A percentile compares a stretch with the other conserved stretches of the same genome.
Conservation (phyloP, 2,113 vertebrate species). For the Miniopterus natalensis region DNA sequence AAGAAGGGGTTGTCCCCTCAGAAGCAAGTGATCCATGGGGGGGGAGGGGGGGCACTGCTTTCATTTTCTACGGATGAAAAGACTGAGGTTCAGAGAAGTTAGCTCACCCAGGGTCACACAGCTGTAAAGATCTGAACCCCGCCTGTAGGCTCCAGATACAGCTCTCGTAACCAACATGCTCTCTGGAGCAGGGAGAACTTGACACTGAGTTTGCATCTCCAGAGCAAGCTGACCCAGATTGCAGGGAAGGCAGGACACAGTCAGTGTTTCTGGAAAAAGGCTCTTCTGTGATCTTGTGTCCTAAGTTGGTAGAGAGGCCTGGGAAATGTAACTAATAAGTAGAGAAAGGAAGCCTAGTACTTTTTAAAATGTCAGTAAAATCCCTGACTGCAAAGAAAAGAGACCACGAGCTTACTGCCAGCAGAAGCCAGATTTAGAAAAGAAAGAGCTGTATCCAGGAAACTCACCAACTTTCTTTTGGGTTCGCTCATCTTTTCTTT, state of each 20-base stretch:
- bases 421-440: slow-evolving; percentile 74
- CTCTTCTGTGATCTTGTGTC: neutral
- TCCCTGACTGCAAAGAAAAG: slow-evolving; percentile 73
- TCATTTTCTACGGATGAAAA: neutral
- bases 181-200: neutral
- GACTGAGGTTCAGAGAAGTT: neutral
- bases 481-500: slow-evolving; percentile 33
- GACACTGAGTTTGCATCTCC: neutral
- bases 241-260: neutral
- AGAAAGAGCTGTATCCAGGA: slow-evolving; percentile 55
- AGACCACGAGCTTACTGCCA: slow-evolving; percentile 43
- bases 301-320: neutral
- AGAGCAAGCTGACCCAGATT: neutral
- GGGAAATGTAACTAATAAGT: slow-evolving; percentile 44
- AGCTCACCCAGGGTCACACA: neutral
- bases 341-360: slow-evolving; percentile 37
- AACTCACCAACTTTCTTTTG: slow-evolving; percentile 65
- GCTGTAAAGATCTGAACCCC: neutral
- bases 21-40: neutral
- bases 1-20: neutral
- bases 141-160: neutral
- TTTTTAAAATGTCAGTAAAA: slow-evolving; percentile 68
- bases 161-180: neutral
- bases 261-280: neutral
- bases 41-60: neutral